Base-by-base conservation (phyloP, 2,888 invertebrate species). In the Polymixis flavicincta region DNA sequence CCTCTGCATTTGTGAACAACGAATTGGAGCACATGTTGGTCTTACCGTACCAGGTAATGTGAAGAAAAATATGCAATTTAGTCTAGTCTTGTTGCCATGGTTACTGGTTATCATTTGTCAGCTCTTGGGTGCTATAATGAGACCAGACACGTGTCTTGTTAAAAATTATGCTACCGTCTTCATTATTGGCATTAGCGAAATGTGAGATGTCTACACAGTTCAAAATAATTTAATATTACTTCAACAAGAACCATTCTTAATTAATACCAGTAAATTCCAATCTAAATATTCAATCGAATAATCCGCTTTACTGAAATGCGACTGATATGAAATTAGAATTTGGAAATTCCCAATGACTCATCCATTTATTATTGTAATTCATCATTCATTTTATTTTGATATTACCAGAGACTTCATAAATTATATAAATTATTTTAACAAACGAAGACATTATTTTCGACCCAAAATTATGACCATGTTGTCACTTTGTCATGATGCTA, bases 21-120 rank as follows among this genome's bases (percentile, higher is more conserved):
- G 55, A 84, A 59, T 52, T 78, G 71, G 65, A 69, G 60, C 66
- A 71, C 74, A 63, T 60, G 37, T 67, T 79, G 50, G 61, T 54
- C 32, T 37, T 55, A 17, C 13, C 54, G 48, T 28, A 57, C 25
- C 67, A 32, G 60, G 60, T 71, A 64, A 60, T 48, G 50, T 72
- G 52, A 14, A 72, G 25, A 19, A 73, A 42, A 59, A 11, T 13
- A 22, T 59, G 45, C 28, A 59, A 68, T 68, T 57, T 32, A 42
- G n/a, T 52, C 3, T 60, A 28, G 50, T 50, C n/a, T n/a, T 50
- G n/a, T 66, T 45, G 4, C 0, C 5, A 50, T n/a, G 14, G 50
- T n/a, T 32, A 37, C 45, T 55, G 4, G 25, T 22, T 17, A 37
- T 19, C 14, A 32, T 52, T 54, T 25, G 52, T 17, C 14, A 37